These are phyloP conservation scores for Trogon surrucura DNA, from an alignment of 2,113 vertebrate genomes.

Conservation along the genomic window DNA sequence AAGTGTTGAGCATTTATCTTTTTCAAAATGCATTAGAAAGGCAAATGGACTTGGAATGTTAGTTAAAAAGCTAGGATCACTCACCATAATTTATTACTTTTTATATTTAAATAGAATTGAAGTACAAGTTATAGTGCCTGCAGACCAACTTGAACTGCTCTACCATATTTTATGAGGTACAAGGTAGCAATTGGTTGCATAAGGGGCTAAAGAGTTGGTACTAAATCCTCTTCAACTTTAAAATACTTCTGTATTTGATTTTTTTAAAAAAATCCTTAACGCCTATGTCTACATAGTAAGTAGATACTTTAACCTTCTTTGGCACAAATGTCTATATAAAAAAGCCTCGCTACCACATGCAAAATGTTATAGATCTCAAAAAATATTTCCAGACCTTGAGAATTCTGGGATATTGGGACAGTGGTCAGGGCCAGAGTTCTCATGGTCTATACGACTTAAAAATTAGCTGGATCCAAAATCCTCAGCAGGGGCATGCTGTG, in stretches of 20 bases:
- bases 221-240: conserved; percentile 35
- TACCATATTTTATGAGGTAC: conserved; percentile 32
- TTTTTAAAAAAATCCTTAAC: not conserved
- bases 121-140: not conserved
- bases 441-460: not conserved
- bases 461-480: not conserved
- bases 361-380: not conserved
- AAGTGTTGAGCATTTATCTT: conserved; percentile 32
- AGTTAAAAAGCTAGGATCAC: conserved; percentile 14
- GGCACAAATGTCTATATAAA: not conserved
- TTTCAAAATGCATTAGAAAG: conserved; percentile 42
- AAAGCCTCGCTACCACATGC: not conserved
- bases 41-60: conserved; percentile 28
- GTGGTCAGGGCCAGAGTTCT: not conserved
- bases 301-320: not conserved
- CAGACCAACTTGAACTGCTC: conserved; percentile 15
- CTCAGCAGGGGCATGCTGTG: not conserved
- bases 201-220: conserved; percentile 5
- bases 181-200: conserved; percentile 46
- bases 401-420: not conserved
- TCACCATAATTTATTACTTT: conserved; percentile 27
- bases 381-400: not conserved
- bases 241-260: not conserved
- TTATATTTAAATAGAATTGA: conserved; percentile 29
- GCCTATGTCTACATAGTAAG: not conserved